Evolutionary conservation across 2,888 invertebrate genomes (phyloP).

Genomic region (Adelognathus sp.): DNA sequence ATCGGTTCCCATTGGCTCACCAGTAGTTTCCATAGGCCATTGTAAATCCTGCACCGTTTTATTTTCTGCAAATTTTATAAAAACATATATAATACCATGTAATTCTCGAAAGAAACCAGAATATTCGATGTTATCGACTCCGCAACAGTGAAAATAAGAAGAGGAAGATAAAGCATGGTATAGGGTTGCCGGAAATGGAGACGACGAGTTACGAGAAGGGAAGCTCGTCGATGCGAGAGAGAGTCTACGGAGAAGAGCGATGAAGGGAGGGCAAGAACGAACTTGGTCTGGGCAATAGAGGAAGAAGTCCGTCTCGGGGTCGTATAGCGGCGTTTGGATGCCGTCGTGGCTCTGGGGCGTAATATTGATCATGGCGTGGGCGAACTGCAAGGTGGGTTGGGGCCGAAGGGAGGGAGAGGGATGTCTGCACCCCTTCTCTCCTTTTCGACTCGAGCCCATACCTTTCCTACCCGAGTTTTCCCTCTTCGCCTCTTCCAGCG

Average conservation of each 20-base stretch:
- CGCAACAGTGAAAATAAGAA: background rate
- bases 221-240: constrained; percentile 46
- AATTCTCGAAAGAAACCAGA: background rate
- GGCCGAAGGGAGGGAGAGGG: constrained; percentile 57
- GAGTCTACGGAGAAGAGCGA: constrained; percentile 39
- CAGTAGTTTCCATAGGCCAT: no score
- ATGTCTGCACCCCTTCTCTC: constrained; percentile 78
- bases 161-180: background rate
- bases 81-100: no score
- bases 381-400: constrained; percentile 49
- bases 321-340: constrained; percentile 76
- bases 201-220: constrained; percentile 44
- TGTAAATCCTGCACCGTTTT: no score
- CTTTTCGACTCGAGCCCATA: constrained; percentile 63
- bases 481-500: constrained; percentile 31
- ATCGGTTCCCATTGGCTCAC: no score
- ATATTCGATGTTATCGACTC: background rate
- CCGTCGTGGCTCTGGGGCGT: constrained; percentile 78
- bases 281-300: constrained; percentile 66
- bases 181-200: constrained; percentile 14
- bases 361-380: constrained; percentile 80
- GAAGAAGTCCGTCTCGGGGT: constrained; percentile 79
- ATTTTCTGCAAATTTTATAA: no score
- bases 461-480: constrained; percentile 44
- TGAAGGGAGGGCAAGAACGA: constrained; percentile 55